A percentile compares a stretch with the other conserved stretches of the same genome.
These are phyloP conservation scores for Drosophila differens DNA, from an alignment of 2,888 invertebrate genomes.

Conservation along the genomic window DNA sequence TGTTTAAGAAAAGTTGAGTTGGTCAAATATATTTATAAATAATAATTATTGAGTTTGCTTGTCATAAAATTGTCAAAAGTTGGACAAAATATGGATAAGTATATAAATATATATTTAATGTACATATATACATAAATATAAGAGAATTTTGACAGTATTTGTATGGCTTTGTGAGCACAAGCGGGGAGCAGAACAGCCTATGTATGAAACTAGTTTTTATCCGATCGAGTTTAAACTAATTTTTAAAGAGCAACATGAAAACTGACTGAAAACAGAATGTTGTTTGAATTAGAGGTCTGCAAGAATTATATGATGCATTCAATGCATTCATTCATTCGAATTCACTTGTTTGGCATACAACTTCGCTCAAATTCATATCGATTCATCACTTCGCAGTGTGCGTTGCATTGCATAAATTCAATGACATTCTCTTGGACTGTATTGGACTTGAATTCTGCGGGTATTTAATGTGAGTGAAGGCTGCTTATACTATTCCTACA, in stretches of 20 bases:
- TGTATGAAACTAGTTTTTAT: neutral
- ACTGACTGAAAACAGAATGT: neutral
- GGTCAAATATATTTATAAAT: conserved; percentile 34
- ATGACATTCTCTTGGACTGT: neutral
- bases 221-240: neutral
- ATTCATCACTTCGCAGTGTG: neutral
- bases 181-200: neutral
- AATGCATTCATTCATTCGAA: neutral
- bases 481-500: neutral
- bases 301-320: neutral
- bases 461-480: neutral
- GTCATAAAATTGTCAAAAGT: conserved; percentile 9
- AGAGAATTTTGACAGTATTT: neutral
- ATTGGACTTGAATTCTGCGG: too few species aligned
- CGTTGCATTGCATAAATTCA: neutral
- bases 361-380: neutral
- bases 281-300: neutral
- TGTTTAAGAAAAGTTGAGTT: conserved; percentile 27
- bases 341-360: too few species aligned
- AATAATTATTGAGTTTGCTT: conserved; percentile 10
- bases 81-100: conserved; percentile 9
- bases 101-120: neutral
- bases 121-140: neutral
- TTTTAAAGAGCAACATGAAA: neutral
- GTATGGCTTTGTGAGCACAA: neutral